phyloP scores from a whole-genome alignment of 1,140 invertebrate species.

The Hypsibius dujardini region DNA sequence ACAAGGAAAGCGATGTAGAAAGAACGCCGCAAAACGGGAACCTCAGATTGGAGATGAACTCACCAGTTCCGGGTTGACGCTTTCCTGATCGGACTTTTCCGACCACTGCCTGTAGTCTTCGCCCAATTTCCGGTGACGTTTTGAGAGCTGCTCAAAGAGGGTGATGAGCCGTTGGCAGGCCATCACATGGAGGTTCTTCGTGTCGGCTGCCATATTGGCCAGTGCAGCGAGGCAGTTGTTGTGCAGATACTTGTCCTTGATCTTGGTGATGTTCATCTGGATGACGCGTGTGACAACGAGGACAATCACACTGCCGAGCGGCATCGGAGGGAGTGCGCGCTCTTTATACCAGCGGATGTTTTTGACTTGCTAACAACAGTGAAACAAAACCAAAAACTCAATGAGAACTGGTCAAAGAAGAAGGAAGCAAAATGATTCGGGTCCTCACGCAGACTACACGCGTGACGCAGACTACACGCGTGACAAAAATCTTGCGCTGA shows the following conservation, averaged over 20 bases:
- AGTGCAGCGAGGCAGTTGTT: conserved; percentile 90
- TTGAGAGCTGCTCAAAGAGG: conserved; percentile 66
- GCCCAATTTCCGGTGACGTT: conserved; percentile 41
- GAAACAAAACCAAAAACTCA: conserved; percentile 25
- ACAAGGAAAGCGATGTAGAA: too few species aligned
- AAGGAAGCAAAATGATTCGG: too few species aligned
- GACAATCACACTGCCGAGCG: conserved; percentile 82
- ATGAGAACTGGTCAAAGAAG: conserved; percentile 21
- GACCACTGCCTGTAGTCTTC: conserved; percentile 16
- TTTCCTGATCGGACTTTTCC: conserved; percentile 24
- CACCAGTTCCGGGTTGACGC: conserved; percentile 26
- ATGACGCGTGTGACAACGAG: conserved; percentile 84
- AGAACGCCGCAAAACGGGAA: conserved; percentile 39
- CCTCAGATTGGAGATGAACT: not conserved
- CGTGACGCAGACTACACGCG: too few species aligned
- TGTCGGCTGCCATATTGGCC: conserved; percentile 92
- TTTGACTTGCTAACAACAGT: conserved; percentile 52
- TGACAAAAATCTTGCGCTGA: too few species aligned
- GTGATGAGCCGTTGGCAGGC: conserved; percentile 80
- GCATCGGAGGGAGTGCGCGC: conserved; percentile 67
- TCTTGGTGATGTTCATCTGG: conserved; percentile 92
- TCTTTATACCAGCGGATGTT: conserved; percentile 80
- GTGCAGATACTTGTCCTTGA: conserved; percentile 86
- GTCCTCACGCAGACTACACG: too few species aligned
- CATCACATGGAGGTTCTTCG: conserved; percentile 78